Evolutionary conservation across 2,888 invertebrate species (phyloP).

Genomic region (Aporophyla nigra): DNA sequence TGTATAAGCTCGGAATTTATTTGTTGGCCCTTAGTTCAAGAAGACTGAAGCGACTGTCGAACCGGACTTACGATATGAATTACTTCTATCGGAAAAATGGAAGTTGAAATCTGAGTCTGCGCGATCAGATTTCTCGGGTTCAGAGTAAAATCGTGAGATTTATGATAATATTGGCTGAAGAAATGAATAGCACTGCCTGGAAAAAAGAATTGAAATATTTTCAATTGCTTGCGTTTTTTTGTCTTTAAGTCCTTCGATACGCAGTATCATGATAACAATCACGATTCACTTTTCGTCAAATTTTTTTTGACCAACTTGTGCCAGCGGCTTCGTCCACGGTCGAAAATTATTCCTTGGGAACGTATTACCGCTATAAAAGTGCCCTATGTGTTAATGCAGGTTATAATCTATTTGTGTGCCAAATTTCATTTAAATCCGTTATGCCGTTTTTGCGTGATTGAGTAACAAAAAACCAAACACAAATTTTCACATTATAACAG

Average conservation of each 20-base stretch:
- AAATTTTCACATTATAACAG: too few relatives aligned
- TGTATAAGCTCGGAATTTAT: slow-evolving; percentile 30
- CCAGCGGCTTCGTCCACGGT: too few relatives aligned
- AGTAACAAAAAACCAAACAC: too few relatives aligned
- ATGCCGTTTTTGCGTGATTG: too few relatives aligned
- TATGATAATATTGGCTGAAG: slow-evolving; percentile 50
- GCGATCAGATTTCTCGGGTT: slow-evolving; percentile 47
- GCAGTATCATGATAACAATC: neutral
- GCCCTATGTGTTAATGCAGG: too few relatives aligned
- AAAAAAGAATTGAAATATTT: slow-evolving; percentile 6
- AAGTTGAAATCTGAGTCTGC: slow-evolving; percentile 54
- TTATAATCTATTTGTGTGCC: too few relatives aligned
- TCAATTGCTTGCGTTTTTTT: neutral
- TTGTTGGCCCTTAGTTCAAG: slow-evolving; percentile 37
- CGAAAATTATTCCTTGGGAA: too few relatives aligned
- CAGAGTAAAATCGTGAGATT: slow-evolving; percentile 40
- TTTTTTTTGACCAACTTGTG: too few relatives aligned
- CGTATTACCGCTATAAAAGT: too few relatives aligned
- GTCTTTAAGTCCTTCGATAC: slow-evolving; percentile 22
- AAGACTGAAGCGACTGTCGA: slow-evolving; percentile 34
- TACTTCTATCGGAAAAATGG: slow-evolving; percentile 60
- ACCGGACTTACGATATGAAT: slow-evolving; percentile 48
- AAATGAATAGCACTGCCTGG: slow-evolving; percentile 20
- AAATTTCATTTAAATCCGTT: too few relatives aligned
- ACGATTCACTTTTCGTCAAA: too few relatives aligned